Evolutionary conservation across 2,113 vertebrate species (phyloP).

Genomic region (Eonycteris spelaea): DNA sequence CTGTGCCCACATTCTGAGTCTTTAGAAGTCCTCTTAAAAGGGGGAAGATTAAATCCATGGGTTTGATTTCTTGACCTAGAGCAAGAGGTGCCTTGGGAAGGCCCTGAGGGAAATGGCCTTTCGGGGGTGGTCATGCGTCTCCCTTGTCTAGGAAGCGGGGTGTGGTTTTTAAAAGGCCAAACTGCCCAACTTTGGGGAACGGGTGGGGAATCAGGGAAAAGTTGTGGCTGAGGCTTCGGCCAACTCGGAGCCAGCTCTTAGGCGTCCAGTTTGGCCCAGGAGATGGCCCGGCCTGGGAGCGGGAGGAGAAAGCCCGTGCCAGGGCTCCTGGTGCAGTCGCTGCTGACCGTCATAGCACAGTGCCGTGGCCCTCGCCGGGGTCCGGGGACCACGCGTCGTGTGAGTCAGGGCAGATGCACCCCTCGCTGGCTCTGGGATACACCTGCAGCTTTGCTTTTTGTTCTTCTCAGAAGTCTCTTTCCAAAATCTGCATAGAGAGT

Average conservation of each 20-base stretch:
- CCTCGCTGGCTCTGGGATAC: background rate
- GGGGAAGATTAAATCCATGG: background rate
- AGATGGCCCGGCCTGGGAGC: background rate
- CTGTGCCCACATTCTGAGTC: background rate
- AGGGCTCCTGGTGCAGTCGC: background rate
- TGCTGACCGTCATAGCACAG: background rate
- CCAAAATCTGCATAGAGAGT: background rate
- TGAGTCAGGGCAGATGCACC: background rate
- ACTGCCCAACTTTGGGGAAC: background rate
- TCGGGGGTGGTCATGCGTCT: background rate
- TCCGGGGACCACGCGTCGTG: background rate
- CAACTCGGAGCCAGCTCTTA: background rate
- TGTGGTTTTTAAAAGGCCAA: background rate
- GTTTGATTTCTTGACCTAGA: background rate
- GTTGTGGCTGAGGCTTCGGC: background rate
- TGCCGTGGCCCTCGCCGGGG: background rate
- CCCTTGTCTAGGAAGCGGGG: background rate
- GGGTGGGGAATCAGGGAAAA: background rate
- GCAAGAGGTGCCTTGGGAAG: background rate
- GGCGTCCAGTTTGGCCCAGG: background rate
- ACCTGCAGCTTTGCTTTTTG: background rate
- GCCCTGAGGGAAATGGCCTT: background rate
- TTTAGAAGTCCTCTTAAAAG: background rate
- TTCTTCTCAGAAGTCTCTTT: background rate
- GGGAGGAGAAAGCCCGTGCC: background rate